Evolutionary conservation across 2,888 invertebrate species (phyloP), one percentile per base, ranked within the genome.

Genomic region (Tetragonisca angustula): DNA sequence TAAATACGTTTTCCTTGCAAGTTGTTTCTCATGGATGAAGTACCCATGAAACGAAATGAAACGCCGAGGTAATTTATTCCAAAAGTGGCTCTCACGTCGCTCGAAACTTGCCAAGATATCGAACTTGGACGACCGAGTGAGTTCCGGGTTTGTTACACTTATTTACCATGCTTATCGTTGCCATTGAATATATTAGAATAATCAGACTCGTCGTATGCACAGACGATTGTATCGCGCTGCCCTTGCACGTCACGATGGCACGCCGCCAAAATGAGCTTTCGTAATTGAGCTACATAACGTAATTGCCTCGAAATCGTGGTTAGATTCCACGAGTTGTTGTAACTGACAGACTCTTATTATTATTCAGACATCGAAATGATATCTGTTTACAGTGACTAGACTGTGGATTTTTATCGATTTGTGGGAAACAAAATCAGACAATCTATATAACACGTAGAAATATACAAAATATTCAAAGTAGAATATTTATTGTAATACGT

Each of bases 101-200:
- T 36, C 49, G 72, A 36, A 64, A 54, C 54, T 52, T 62, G 54
- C 32, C 62, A 69, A 79, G 80, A 81, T 81, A 81, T 72, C 59
- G 32, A 49, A 52, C 49, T 62, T 68, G 21, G 52, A 6, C 50
- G 67, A 6, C 67, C 80, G n/a, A 43, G 36, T 61, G 65, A 52
- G 59, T 61, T 43, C 13, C 68, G 80, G 80, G 68, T 80, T 76
- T 62, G 27, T 76, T 69, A 43, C 65, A 24, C 70, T 36, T 71
- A 54, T 75, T 71, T 81, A 71, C 76, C 76, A 64, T 73, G 50
- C 73, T 82, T 76, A 76, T 68, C 67, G 61, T 36, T 21, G 43
- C 21, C 65, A 59, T 80, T 69, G 74, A 74, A 74, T 73, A 64
- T 52, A 70, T 79, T 79, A 65, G 70, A 70, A 82, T 74, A 82